Evolutionary conservation across 2,888 invertebrate genomes (phyloP), one percentile per base, ranked within the genome.

Genomic region (Platycnemis pennipes): DNA sequence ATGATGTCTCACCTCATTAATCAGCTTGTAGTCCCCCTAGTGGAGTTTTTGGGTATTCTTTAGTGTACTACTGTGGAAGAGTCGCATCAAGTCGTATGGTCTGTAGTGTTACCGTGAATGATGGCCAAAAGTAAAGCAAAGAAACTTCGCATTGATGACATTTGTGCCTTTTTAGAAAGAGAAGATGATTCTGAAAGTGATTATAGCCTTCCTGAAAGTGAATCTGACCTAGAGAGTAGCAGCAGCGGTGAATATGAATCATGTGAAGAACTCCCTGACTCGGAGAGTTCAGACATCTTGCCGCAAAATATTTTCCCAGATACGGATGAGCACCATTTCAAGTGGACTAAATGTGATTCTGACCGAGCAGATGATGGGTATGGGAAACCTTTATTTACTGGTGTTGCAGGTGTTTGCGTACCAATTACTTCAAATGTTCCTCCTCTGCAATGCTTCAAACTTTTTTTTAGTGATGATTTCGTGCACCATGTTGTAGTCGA

Each of bases 91-190:
- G 16, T 49, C 7, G 49, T 49, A 49, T 56, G 56, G 56, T 56
- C 19, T 56, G 56, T 22, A 22, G 56, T 56, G 56, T 56, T 56
- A 56, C 56, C 56, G 19, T 56, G 56, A 19, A 22, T 22, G 56
- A 56, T 56, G 56, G 56, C 56, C 56, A 56, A 56, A 56, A 56
- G 56, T 56, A 56, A 56, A 56, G 56, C 56, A 56, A 56, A 56
- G 56, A 56, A 56, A 56, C 56, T 56, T 56, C 22, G 16, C 56
- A 56, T 56, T 56, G 16, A 56, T 56, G 56, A 56, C 13, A 56
- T 56, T 56, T 56, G 56, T 56, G 13, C 56, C 56, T 56, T 56
- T 22, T 56, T 56, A 56, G 56, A 56, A 56, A 56, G 56, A 56
- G 56, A 56, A 56, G 56, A 56, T 56, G 19, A 16, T 22, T 56